Base-by-base conservation (phyloP, 2,888 invertebrate species). In the Tiliacea aurago region DNA sequence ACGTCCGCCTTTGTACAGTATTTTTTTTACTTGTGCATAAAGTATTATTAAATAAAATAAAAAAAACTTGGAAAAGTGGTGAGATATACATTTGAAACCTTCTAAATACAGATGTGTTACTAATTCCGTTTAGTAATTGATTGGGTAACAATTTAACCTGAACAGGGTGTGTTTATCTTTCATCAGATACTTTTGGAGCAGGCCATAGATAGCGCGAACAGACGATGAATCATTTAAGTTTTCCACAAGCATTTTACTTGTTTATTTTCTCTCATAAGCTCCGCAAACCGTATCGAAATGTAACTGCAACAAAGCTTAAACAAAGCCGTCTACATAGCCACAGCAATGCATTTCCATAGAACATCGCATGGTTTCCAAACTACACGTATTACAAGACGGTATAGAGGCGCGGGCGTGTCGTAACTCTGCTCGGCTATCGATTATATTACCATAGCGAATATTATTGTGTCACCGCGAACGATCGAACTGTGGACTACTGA, bases 361-460 rank as follows among this genome's bases (percentile, higher is more conserved):
- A 72, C 67, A 67, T 75, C 18, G 80, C 64, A 75, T 69, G 67
- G 78, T 73, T 72, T 75, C 80, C 73, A 69, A 81, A 84, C 61
- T 43, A 62, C 71, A 84, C 73, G 70, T 65, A 78, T 78, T 62
- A 73, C 64, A 82, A 80, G 75, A 70, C 71, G 76, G 67, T 71
- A 49, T 70, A 80, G 76, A 63, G 62, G 76, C 61, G 73, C 77
- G 71, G 78, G 73, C 64, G 85, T 86, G 81, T 87, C 86, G 86
- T 76, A 87, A 87, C 86, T 69, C 45, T 64, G 68, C 66, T 73
- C 80, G 69, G 59, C 77, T 86, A 87, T 88, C 82, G 86, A 86
- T 89, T 87, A 83, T 84, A 87, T 84, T 72, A 79, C 84, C 83
- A 84, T 84, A 78, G 80, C 83, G 80, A 83, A 84, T 85, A 84